Evolutionary conservation across 2,888 invertebrate genomes (phyloP).

Genomic region (Formica aserva): DNA sequence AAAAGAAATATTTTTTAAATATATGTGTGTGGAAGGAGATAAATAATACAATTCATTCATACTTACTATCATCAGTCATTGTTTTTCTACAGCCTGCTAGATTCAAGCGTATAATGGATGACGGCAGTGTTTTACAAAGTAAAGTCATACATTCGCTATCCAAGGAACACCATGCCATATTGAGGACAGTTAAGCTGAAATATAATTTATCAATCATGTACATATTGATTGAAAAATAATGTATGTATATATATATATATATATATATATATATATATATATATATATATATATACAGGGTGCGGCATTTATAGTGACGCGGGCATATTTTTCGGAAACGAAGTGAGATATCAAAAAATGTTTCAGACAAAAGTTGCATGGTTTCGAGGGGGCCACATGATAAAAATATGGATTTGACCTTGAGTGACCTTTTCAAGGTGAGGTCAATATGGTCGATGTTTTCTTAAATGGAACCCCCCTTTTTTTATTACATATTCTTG

Average conservation of each 20-base stretch:
- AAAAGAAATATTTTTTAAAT: background rate
- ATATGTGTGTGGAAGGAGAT: background rate
- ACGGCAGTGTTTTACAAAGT: conserved; percentile 89
- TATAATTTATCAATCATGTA: conserved; percentile 1
- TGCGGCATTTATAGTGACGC: too few relatives aligned
- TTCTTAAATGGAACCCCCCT: too few relatives aligned
- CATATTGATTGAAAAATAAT: background rate
- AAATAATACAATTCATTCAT: conserved; percentile 4
- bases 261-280: background rate
- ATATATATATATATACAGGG: background rate
- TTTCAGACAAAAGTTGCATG: too few relatives aligned
- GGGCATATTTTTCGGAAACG: too few relatives aligned
- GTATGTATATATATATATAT: background rate
- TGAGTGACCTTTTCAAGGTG: too few relatives aligned
- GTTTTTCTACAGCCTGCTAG: conserved; percentile 93
- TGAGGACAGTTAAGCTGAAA: conserved; percentile 89
- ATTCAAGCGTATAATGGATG: conserved; percentile 91
- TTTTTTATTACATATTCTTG: too few relatives aligned
- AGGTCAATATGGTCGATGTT: too few relatives aligned
- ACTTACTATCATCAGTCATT: conserved; percentile 92
- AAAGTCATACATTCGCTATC: conserved; percentile 88
- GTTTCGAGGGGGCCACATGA: too few relatives aligned
- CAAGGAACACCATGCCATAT: conserved; percentile 94
- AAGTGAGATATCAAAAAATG: too few relatives aligned
- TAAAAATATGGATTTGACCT: too few relatives aligned